These are phyloP conservation scores for Panurus biarmicus DNA, from an alignment of 2,113 vertebrate genomes.

Conservation along the genomic window DNA sequence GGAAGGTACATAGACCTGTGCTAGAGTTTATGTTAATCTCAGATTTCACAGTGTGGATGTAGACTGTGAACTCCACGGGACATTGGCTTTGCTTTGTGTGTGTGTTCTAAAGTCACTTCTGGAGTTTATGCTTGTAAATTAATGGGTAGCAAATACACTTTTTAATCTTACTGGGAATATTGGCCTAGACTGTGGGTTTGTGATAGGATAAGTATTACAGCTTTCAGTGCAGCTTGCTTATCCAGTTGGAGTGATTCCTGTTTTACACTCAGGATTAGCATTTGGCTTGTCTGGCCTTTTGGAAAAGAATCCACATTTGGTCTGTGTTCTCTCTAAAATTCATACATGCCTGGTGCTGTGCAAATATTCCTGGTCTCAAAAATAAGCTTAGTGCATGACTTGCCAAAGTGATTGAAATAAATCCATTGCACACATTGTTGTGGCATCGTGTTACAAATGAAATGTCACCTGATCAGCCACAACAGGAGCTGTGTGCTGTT, in stretches of 20 bases:
- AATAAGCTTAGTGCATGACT: neutral
- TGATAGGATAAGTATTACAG: neutral
- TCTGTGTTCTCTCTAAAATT: neutral
- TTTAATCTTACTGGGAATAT: neutral
- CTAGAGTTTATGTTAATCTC: neutral
- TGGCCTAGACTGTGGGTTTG: neutral
- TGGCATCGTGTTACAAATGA: neutral
- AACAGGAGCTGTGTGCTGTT: neutral
- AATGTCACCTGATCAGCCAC: neutral
- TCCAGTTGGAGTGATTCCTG: neutral
- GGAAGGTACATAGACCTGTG: neutral
- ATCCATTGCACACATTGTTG: neutral
- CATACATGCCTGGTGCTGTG: neutral
- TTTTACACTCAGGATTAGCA: neutral
- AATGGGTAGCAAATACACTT: neutral
- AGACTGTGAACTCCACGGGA: neutral
- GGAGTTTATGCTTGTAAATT: neutral
- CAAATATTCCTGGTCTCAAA: neutral
- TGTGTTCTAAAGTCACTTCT: neutral
- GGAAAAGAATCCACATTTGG: neutral
- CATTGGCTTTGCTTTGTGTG: accelerated
- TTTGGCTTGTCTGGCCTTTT: neutral
- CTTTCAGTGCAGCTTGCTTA: neutral
- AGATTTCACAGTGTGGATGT: neutral
- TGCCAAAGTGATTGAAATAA: accelerated